These are phyloP conservation scores for Mastigias papua DNA, from an alignment of 30 jellyfish, hydroid and myxozoan species.

Conservation along the genomic window DNA sequence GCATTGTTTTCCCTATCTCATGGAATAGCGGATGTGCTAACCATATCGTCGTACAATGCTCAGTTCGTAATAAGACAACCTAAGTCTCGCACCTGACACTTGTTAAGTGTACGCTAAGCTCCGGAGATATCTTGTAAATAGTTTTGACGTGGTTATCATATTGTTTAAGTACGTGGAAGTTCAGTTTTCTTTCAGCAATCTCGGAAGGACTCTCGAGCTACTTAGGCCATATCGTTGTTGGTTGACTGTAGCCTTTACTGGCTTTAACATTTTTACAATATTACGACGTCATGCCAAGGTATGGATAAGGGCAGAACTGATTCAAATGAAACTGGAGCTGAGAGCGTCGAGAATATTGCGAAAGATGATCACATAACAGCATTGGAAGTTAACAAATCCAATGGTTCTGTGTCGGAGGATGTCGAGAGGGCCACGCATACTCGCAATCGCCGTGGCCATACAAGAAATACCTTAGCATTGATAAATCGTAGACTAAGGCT, in stretches of 20 bases:
- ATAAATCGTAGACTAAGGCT: constrained; percentile 72
- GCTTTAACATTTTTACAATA: background rate
- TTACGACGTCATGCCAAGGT: constrained; percentile 34
- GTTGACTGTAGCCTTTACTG: background rate
- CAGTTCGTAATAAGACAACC: background rate
- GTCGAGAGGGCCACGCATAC: constrained; percentile 1
- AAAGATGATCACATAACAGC: constrained; percentile 27
- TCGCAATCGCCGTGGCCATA: constrained; percentile 1
- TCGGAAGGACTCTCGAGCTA: background rate
- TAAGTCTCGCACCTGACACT: background rate
- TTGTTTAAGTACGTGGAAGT: background rate
- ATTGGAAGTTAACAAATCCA: constrained; percentile 15
- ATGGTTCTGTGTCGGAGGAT: constrained; percentile 30
- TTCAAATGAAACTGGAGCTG: constrained; percentile 1
- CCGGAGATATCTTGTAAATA: background rate
- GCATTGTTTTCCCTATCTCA: background rate
- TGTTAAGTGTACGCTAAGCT: background rate
- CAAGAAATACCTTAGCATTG: constrained; percentile 55
- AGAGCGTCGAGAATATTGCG: background rate
- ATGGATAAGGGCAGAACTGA: constrained; percentile 26
- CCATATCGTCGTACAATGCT: background rate
- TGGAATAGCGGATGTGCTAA: background rate
- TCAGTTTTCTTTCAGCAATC: background rate
- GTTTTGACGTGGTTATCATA: background rate
- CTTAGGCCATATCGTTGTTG: background rate